Evolutionary conservation across 2,113 vertebrate species (phyloP), one percentile per base, ranked within the genome.

Genomic region (Ursus arctos): DNA sequence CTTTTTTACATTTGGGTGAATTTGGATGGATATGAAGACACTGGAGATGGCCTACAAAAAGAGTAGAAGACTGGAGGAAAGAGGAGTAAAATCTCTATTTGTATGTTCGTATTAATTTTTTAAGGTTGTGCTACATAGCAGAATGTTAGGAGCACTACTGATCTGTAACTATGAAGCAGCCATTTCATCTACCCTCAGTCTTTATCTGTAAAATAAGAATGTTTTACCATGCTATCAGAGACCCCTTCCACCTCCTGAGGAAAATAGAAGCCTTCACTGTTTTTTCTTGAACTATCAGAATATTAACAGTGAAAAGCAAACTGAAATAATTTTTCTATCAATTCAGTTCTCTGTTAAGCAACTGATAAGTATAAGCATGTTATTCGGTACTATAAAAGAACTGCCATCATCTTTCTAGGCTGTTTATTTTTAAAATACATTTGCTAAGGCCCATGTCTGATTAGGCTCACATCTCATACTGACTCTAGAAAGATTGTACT

Each of bases 381-480:
- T 81, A 71, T 95, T 97, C 69, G 92, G 55, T 51, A 47, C 61
- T 76, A 69, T 92, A 71, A 84, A 88, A 92, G 47, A 95, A 57
- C 7, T 88, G 4, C 53, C 65, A 33, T 95, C 84, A 82, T 92
- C 53, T 88, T 95, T 83, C 47, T 82, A 91, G 71, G 21, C 61
- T 95, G 28, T 90, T 96, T 95, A 88, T 95, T 96, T 95, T 91
- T 28, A 77, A 95, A 84, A 90, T 76, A 84, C 57, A 67, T 94
- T 94, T 95, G 51, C 69, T 94, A 88, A 96, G 40, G n/a, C 24
- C 92, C 47, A n/a, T 96, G 72, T 91, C 72, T 97, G 92, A 69
- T 94, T 87, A 91, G 88, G 94, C 93, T 96, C 84, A 90, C 49
- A 95, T 36, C 36, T 95, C 80, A 80, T 19, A 67, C 55, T 85